Evolutionary conservation across 2,888 invertebrate species (phyloP).

Genomic region (Dermolepida albohirtum): DNA sequence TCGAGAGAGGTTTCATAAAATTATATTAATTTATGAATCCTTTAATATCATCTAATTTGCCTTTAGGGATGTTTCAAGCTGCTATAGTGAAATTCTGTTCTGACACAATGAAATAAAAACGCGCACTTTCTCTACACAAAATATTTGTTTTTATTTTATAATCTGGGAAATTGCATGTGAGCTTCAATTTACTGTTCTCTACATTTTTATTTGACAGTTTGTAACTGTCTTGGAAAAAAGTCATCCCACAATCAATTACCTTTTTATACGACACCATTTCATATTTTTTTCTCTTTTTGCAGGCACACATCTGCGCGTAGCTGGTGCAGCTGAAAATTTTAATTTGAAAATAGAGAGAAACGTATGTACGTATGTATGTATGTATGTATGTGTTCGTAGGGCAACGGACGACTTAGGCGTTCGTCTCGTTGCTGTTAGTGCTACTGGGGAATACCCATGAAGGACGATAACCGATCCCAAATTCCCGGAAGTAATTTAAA

Average conservation of each 20-base stretch:
- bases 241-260: constrained; percentile 35
- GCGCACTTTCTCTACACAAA: too few species aligned
- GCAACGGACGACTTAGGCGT: constrained; percentile 25
- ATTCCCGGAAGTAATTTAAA: constrained; percentile 55
- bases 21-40: too few species aligned
- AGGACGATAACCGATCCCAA: constrained; percentile 51
- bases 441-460: constrained; percentile 44
- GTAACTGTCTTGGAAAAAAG: constrained; percentile 16
- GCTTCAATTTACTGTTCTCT: constrained; percentile 4
- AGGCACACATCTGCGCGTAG: constrained; percentile 26
- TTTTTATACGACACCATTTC: constrained; percentile 22
- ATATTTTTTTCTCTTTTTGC: constrained; percentile 22
- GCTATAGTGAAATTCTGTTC: too few species aligned
- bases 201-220: constrained; percentile 7
- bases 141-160: constrained; percentile 1
- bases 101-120: too few species aligned
- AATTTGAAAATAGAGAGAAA: constrained; percentile 34
- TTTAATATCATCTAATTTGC: too few species aligned
- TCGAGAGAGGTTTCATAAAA: too few species aligned
- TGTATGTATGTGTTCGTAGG: constrained; percentile 1
- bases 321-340: constrained; percentile 33
- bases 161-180: constrained; percentile 3
- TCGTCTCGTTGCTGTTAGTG: constrained; percentile 7
- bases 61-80: too few species aligned
- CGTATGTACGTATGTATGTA: constrained; percentile 14